phyloP scores from a whole-genome alignment of 2,888 invertebrate genomes.

The Cheilosia vernalis region DNA sequence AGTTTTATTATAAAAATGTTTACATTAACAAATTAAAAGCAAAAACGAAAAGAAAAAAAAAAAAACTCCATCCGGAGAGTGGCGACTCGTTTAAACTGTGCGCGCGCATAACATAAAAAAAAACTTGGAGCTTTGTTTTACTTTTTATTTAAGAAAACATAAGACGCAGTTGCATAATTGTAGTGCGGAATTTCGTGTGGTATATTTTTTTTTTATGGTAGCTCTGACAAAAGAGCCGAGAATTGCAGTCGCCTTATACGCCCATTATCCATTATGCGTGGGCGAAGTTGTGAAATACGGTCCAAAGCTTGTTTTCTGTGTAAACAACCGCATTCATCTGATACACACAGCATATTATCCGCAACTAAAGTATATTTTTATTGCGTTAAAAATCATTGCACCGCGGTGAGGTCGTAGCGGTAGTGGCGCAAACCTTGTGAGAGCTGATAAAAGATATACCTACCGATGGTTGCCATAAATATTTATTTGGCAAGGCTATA shows the following conservation, averaged over 20 bases:
- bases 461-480: conserved; percentile 13
- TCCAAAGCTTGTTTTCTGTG: conserved; percentile 4
- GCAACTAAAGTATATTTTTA: conserved; percentile 8
- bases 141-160: conserved; percentile 5
- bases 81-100: background rate
- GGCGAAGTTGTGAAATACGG: conserved; percentile 26
- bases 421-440: conserved; percentile 22
- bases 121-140: background rate
- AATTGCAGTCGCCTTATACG: conserved; percentile 5
- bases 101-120: no score
- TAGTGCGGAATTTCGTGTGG: conserved; percentile 39
- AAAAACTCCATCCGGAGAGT: background rate
- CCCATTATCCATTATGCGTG: conserved; percentile 17
- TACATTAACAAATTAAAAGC: conserved; percentile 46
- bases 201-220: background rate
- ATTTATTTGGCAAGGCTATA: conserved; percentile 24
- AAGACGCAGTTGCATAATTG: conserved; percentile 36
- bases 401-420: background rate
- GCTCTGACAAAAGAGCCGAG: conserved; percentile 11
- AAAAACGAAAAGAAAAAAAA: background rate
- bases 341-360: background rate
- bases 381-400: conserved; percentile 15
- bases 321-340: conserved; percentile 16
- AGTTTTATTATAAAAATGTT: conserved; percentile 38
- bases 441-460: conserved; percentile 35